A percentile compares a stretch with the other conserved stretches of the same genome.
These are phyloP conservation scores for Hydrozoanthus tunicans DNA, from an alignment of 64 coral and sea anemone species.

Conservation along the genomic window DNA sequence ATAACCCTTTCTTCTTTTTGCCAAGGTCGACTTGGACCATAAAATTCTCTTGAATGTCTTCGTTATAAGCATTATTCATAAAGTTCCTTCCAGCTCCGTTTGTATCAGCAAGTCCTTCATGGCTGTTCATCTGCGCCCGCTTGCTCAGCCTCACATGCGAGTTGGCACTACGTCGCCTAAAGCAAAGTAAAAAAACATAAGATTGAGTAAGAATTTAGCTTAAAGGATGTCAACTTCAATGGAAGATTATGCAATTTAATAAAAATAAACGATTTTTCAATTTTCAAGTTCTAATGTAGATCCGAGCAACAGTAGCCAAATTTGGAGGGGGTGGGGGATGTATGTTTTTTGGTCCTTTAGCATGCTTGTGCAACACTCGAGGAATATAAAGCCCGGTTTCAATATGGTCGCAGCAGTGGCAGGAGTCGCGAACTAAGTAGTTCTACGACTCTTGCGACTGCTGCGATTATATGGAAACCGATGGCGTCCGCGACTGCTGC, in stretches of 20 bases:
- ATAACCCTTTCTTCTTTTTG: not conserved
- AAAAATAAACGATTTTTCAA: no score
- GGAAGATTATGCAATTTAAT: not conserved
- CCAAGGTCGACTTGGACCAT: slow-evolving; percentile 51
- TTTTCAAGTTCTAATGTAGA: no score
- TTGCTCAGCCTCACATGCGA: slow-evolving; percentile 8
- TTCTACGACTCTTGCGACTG: no score
- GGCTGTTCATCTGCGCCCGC: slow-evolving; percentile 24
- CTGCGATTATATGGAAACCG: no score
- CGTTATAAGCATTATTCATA: slow-evolving; percentile 23
- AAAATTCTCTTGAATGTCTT: slow-evolving; percentile 40
- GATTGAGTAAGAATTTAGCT: not conserved
- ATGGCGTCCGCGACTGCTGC: no score
- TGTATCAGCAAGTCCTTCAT: not conserved
- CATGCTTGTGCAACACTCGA: no score
- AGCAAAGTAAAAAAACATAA: not conserved
- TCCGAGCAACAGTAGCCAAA: no score
- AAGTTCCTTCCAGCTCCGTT: not conserved
- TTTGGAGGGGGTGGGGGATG: no score
- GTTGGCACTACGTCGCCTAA: not conserved
- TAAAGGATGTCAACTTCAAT: not conserved
- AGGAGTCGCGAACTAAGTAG: no score
- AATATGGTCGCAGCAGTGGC: no score
- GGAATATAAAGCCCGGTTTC: no score
- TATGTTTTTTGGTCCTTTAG: no score